phyloP scores from a whole-genome alignment of 2,888 invertebrate genomes.

The Serripes groenlandicus region DNA sequence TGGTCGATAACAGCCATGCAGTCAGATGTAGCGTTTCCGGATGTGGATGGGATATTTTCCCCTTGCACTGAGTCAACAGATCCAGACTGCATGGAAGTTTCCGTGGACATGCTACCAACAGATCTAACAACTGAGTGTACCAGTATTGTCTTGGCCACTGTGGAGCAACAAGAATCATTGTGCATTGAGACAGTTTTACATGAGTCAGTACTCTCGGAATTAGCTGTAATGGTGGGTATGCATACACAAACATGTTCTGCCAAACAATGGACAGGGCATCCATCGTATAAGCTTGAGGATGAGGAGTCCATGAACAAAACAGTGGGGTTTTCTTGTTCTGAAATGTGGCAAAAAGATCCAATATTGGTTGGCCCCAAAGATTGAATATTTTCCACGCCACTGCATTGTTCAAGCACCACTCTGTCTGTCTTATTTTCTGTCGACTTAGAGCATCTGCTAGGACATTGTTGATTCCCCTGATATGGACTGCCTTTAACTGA shows the following conservation, averaged over 20 bases:
- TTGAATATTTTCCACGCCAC: constrained; percentile 38
- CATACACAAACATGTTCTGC: constrained; percentile 57
- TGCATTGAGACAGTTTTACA: constrained; percentile 35
- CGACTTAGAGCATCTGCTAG: constrained; percentile 49
- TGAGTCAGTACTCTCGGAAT: constrained; percentile 39
- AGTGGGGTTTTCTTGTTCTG: constrained; percentile 39
- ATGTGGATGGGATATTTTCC: constrained; percentile 38
- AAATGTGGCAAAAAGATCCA: constrained; percentile 48
- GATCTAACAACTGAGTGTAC: constrained; percentile 23
- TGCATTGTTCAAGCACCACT: constrained; percentile 50
- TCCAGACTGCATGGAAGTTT: constrained; percentile 34
- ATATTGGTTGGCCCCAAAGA: constrained; percentile 28
- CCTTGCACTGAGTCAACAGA: constrained; percentile 33
- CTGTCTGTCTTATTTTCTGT: constrained; percentile 30
- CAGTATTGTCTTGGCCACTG: constrained; percentile 40
- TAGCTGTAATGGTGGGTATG: constrained; percentile 36
- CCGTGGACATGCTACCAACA: constrained; percentile 40
- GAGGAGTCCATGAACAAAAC: constrained; percentile 49
- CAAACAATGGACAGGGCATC: constrained; percentile 59
- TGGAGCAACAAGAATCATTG: constrained; percentile 48
- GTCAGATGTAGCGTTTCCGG: constrained; percentile 21
- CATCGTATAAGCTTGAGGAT: constrained; percentile 46
- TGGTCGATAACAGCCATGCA: constrained; percentile 44
- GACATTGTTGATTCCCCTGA: constrained; percentile 43
- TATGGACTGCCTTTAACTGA: constrained; percentile 49